Evolutionary conservation across 1,140 invertebrate species (phyloP).

Genomic region (Euborellia annulipes): DNA sequence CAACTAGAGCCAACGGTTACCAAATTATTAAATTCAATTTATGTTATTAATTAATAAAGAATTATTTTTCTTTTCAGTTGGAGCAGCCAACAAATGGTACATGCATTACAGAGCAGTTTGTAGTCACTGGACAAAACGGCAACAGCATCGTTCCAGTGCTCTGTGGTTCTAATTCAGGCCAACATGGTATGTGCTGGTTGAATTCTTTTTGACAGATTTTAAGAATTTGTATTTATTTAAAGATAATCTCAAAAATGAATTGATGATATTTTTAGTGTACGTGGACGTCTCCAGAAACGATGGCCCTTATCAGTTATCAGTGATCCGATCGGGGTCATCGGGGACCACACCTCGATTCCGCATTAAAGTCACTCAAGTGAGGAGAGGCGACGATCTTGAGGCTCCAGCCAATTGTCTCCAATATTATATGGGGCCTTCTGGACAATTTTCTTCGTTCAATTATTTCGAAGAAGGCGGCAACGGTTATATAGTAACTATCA

Average conservation of each 20-base stretch:
- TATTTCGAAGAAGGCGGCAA: conserved; percentile 39
- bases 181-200: conserved; percentile 53
- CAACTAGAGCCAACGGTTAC: too few relatives aligned
- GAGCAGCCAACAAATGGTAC: conserved; percentile 44
- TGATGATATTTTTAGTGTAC: conserved; percentile 43
- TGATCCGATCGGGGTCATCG: conserved; percentile 38
- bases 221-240: too few relatives aligned
- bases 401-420: conserved; percentile 50
- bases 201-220: too few relatives aligned
- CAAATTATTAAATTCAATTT: neutral
- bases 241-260: too few relatives aligned
- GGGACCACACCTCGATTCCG: conserved; percentile 36
- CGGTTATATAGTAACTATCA: conserved; percentile 36
- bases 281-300: conserved; percentile 42
- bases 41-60: neutral
- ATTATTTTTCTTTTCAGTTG: conserved; percentile 31
- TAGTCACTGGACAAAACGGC: conserved; percentile 48
- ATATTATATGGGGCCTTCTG: conserved; percentile 40
- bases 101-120: conserved; percentile 48
- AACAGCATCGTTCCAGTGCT: conserved; percentile 49
- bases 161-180: conserved; percentile 57
- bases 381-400: conserved; percentile 27
- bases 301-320: conserved; percentile 44
- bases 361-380: conserved; percentile 43
- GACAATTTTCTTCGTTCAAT: conserved; percentile 53